phyloP scores from a whole-genome alignment of 2,888 invertebrate genomes.

The Pyrrhia umbra region DNA sequence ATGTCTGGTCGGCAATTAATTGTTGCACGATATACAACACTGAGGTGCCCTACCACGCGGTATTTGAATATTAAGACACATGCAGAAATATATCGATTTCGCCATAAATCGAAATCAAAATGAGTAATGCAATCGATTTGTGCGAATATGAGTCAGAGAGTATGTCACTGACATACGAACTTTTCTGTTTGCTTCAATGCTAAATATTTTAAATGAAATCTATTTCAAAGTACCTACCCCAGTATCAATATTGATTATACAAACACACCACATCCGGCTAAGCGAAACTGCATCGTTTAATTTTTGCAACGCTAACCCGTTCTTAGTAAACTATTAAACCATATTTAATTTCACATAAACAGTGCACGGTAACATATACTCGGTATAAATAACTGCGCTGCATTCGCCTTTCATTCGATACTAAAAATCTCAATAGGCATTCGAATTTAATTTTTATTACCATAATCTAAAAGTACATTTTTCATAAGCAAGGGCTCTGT shows the following conservation, averaged over 20 bases:
- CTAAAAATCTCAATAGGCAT: slow-evolving; percentile 69
- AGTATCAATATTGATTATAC: slow-evolving; percentile 51
- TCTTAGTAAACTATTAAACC: slow-evolving; percentile 86
- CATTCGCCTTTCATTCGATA: slow-evolving; percentile 73
- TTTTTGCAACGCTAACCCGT: slow-evolving; percentile 77
- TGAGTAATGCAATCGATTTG: slow-evolving; percentile 49
- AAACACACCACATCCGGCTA: slow-evolving; percentile 55
- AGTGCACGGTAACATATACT: slow-evolving; percentile 83
- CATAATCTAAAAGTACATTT: slow-evolving; percentile 69
- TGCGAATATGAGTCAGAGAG: slow-evolving; percentile 38
- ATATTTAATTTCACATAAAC: slow-evolving; percentile 87
- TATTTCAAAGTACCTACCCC: slow-evolving; percentile 28
- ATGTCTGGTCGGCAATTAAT: slow-evolving; percentile 84
- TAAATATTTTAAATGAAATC: slow-evolving; percentile 20
- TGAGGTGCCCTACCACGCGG: slow-evolving; percentile 74
- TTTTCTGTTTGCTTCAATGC: background rate
- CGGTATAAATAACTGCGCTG: slow-evolving; percentile 78
- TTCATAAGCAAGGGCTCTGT: slow-evolving; percentile 64
- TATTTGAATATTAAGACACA: slow-evolving; percentile 72
- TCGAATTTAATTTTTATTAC: slow-evolving; percentile 75
- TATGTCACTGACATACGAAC: slow-evolving; percentile 1
- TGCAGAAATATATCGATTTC: slow-evolving; percentile 52
- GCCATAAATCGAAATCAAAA: slow-evolving; percentile 41
- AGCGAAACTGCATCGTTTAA: slow-evolving; percentile 70
- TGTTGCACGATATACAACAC: slow-evolving; percentile 83